A percentile compares a stretch with the other conserved stretches of the same genome.
These are phyloP conservation scores for Teleopsis dalmanni DNA, from an alignment of 1,140 invertebrate species.

Conservation along the genomic window DNA sequence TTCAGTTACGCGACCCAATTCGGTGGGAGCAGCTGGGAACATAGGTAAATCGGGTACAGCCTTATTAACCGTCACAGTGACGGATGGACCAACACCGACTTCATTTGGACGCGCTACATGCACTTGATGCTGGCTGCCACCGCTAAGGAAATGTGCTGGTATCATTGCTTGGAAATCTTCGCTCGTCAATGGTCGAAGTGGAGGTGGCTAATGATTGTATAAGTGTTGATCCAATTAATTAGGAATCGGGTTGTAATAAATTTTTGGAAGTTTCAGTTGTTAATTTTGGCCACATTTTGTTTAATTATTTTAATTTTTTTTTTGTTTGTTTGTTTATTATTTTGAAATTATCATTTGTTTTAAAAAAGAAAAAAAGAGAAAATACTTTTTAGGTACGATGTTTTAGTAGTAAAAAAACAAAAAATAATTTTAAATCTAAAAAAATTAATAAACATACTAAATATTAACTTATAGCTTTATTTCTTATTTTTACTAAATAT, in stretches of 20 bases:
- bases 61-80: constrained; percentile 67
- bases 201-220: constrained; percentile 34
- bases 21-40: constrained; percentile 74
- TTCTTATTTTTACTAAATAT: no score
- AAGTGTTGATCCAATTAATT: no score
- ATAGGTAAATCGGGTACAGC: constrained; percentile 54
- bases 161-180: constrained; percentile 92
- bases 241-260: not conserved
- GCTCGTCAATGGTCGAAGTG: constrained; percentile 76
- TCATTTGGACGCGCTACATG: constrained; percentile 39
- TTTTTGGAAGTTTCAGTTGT: not conserved
- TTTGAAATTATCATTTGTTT: not conserved
- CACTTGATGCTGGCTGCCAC: constrained; percentile 43
- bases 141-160: constrained; percentile 74
- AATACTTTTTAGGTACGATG: no score
- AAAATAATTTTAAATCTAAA: no score
- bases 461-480: no score
- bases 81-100: constrained; percentile 48
- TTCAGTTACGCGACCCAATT: constrained; percentile 79
- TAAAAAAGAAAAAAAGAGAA: no score
- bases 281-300: not conserved
- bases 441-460: no score
- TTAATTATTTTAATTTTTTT: not conserved
- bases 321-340: constrained; percentile 1
- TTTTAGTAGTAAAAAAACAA: no score